Percentiles rank a stretch among this genome's conserved stretches.
Conservation (phyloP, 2,888 invertebrate genomes). For the Drosophila borborema region DNA sequence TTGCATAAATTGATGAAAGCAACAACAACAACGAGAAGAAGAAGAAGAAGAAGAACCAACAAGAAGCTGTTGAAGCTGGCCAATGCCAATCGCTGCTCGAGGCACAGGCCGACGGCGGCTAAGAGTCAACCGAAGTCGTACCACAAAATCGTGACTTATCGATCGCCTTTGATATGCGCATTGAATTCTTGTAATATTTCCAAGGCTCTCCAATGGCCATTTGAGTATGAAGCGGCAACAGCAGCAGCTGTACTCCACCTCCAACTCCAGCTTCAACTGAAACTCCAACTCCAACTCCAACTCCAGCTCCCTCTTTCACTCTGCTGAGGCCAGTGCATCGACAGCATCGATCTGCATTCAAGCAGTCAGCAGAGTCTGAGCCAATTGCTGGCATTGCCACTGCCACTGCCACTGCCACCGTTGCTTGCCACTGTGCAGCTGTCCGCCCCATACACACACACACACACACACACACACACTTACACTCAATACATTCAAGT, state of each 20-base stretch:
- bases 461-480: background rate
- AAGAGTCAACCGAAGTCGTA: slow-evolving; percentile 56
- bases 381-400: slow-evolving; percentile 66
- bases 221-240: slow-evolving; percentile 20
- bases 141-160: slow-evolving; percentile 84
- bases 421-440: slow-evolving; percentile 71
- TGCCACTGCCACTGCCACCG: slow-evolving; percentile 55
- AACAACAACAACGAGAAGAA: slow-evolving; percentile 40
- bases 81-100: slow-evolving; percentile 9
- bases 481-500: background rate
- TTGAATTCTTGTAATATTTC: slow-evolving; percentile 85
- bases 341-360: slow-evolving; percentile 42
- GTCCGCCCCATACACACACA: slow-evolving; percentile 58
- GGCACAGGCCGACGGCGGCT: slow-evolving; percentile 14
- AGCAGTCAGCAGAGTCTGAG: slow-evolving; percentile 49
- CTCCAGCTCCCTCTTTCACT: slow-evolving; percentile 1
- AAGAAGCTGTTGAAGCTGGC: slow-evolving; percentile 17
- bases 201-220: slow-evolving; percentile 37
- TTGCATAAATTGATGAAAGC: slow-evolving; percentile 75
- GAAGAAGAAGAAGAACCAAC: slow-evolving; percentile 18
- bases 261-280: slow-evolving; percentile 9
- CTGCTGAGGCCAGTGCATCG: slow-evolving; percentile 10
- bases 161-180: slow-evolving; percentile 85
- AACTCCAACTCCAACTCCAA: slow-evolving; percentile 5
- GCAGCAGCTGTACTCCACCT: slow-evolving; percentile 20